Conservation (phyloP, 2,797 vertebrate genomes). For the Tangara arthus region DNA sequence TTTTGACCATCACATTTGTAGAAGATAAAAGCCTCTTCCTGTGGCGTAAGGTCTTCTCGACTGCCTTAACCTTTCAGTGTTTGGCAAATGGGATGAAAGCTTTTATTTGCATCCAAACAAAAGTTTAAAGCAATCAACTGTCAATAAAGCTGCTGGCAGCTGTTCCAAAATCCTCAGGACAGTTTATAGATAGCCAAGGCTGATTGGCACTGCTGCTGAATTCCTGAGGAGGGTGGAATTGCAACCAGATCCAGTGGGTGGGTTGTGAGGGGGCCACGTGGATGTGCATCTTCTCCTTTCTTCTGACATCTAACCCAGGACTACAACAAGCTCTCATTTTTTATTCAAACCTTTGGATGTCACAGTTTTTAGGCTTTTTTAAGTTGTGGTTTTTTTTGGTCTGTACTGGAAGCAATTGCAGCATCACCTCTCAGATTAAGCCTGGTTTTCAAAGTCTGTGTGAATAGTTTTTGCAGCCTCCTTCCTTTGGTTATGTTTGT, state of each 20-base stretch:
- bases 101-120: slow-evolving; percentile 29
- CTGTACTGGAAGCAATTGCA: neutral
- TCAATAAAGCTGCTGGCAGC: slow-evolving; percentile 24
- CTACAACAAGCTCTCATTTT: neutral
- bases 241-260: neutral
- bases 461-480: neutral
- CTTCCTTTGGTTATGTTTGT: neutral
- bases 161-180: neutral
- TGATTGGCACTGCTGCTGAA: neutral
- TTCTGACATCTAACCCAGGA: neutral
- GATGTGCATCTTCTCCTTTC: neutral
- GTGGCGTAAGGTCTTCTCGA: neutral
- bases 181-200: neutral
- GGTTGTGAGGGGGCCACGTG: neutral
- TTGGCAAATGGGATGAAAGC: slow-evolving; percentile 32
- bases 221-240: slow-evolving; percentile 41
- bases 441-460: neutral
- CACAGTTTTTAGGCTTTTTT: neutral
- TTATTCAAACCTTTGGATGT: neutral
- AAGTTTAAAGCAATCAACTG: slow-evolving; percentile 18
- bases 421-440: neutral
- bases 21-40: slow-evolving; percentile 17
- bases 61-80: neutral
- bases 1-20: neutral
- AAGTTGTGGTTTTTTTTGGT: too few relatives aligned